Base-by-base conservation (phyloP, 2,888 invertebrate species). In the Athetis lepigone region DNA sequence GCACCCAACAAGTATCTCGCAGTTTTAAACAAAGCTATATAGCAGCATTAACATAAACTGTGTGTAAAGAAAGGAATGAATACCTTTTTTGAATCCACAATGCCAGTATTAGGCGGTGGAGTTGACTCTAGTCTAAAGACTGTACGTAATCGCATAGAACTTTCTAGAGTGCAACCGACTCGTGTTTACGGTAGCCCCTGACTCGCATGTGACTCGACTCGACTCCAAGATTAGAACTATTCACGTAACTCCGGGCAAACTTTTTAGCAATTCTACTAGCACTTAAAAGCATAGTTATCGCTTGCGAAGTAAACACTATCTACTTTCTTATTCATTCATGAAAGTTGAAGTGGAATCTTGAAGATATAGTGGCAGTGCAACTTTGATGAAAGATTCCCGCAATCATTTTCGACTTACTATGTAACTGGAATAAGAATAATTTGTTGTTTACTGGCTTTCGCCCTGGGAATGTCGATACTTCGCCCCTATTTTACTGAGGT, bases 61-160 rank as follows among this genome's bases (percentile, higher is more conserved):
- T 83, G 84, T 85, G 86, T 88, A 82, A 84, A 83, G 83, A 85
- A 89, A 93, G 37, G 13, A 61, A 61, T 21, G 51, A 94, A 93
- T 91, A 67, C 90, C 92, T 93, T 94, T 94, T 93, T 93, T 93
- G 92, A 95, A 94, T 93, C 81, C 85, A 88, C 90, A 90, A 88
- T 90, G 90, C 90, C 90, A 89, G 90, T 91, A 90, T 79, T 79
- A 77, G 80, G 75, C 68, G 88, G 90, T 91, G 92, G 92, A 92
- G 89, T 94, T 92, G 89, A 89, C 89, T 91, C 90, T 79, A 85
- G 80, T 81, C 79, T 79, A 85, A 84, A 83, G 84, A 85, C 84
- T 85, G 83, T 84, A 81, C 78, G 87, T 91, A 90, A 92, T 91
- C 90, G 86, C 49, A 52, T 33, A 33, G 54, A 69, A 76, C 64